phyloP scores from a whole-genome alignment of 1,140 invertebrate species.

The Nymphalis io region DNA sequence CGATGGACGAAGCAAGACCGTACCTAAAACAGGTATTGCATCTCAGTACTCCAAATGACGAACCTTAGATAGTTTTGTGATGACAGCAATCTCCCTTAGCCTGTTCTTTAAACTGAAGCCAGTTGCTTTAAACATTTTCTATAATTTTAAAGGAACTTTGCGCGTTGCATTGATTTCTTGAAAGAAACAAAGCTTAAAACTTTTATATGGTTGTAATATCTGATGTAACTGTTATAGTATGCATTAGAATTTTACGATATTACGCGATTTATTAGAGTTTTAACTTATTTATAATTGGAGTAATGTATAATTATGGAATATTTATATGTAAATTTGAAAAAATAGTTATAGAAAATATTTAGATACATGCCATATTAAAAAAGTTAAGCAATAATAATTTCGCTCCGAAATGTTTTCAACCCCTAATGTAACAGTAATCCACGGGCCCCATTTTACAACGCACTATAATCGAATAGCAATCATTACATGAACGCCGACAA shows the following conservation, averaged over 20 bases:
- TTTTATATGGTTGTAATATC: not conserved
- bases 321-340: no score
- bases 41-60: slow-evolving; percentile 43
- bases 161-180: no score
- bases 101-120: slow-evolving; percentile 25
- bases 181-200: no score
- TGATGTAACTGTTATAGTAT: not conserved
- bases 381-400: not conserved
- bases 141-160: not conserved
- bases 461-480: slow-evolving; percentile 51
- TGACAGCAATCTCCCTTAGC: slow-evolving; percentile 51
- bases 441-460: slow-evolving; percentile 35
- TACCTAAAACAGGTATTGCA: slow-evolving; percentile 6
- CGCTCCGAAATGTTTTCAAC: slow-evolving; percentile 40
- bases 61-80: slow-evolving; percentile 48
- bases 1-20: slow-evolving; percentile 15
- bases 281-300: no score
- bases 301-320: no score
- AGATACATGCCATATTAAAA: no score
- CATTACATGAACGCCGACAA: slow-evolving; percentile 43
- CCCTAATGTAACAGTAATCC: slow-evolving; percentile 41
- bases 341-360: no score
- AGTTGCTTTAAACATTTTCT: slow-evolving; percentile 38
- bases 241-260: no score
- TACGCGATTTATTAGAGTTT: no score